phyloP scores from a whole-genome alignment of 2,797 vertebrate species.

The Melopsittacus undulatus region DNA sequence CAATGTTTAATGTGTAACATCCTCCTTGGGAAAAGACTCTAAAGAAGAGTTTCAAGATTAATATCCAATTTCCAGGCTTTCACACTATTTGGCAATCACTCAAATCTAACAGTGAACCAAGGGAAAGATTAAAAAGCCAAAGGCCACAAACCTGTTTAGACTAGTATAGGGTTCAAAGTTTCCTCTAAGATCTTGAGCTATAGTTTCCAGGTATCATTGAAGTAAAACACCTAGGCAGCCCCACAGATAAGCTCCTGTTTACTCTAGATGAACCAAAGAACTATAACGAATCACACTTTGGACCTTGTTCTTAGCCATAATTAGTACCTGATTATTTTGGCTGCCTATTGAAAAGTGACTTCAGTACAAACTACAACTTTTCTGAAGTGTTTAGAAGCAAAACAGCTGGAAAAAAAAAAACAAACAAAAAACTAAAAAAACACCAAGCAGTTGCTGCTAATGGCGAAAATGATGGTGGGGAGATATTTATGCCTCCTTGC shows the following conservation, averaged over 20 bases:
- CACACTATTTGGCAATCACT: conserved; percentile 47
- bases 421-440: too few relatives aligned
- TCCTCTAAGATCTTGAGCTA: conserved; percentile 33
- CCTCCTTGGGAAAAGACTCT: conserved; percentile 31
- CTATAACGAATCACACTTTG: conserved; percentile 26
- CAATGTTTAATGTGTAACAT: not conserved
- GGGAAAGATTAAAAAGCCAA: conserved; percentile 56
- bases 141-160: conserved; percentile 64
- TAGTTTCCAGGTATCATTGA: conserved; percentile 37
- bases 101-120: conserved; percentile 54
- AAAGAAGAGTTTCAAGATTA: conserved; percentile 32
- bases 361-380: not conserved
- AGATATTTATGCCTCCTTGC: not conserved
- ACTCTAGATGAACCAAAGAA: conserved; percentile 40
- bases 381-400: not conserved
- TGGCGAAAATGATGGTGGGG: not conserved
- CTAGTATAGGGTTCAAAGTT: conserved; percentile 62
- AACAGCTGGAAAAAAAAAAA: not conserved
- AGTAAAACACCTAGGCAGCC: conserved; percentile 8
- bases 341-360: conserved; percentile 10
- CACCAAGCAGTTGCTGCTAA: too few relatives aligned
- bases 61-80: conserved; percentile 51
- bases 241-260: conserved; percentile 64
- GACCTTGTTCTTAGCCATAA: conserved; percentile 50
- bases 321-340: conserved; percentile 48